Conservation (phyloP, 2,888 invertebrate genomes). For the Heliconius sara region DNA sequence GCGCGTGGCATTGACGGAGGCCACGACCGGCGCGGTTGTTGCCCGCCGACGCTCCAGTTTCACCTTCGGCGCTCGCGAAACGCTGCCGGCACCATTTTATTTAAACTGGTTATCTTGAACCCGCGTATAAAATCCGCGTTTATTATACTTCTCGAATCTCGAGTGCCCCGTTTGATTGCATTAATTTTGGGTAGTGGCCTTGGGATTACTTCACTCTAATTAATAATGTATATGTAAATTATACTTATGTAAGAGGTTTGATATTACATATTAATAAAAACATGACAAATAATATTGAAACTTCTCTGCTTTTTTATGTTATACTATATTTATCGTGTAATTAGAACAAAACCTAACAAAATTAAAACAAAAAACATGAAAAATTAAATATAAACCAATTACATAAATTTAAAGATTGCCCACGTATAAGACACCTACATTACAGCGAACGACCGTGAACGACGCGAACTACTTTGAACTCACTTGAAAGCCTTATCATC, state of each 20-base stretch:
- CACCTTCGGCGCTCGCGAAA: slow-evolving; percentile 39
- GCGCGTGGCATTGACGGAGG: slow-evolving; percentile 78
- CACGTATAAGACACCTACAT: background rate
- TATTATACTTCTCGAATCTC: slow-evolving; percentile 34
- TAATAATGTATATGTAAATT: background rate
- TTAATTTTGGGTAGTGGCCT: background rate
- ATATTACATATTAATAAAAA: slow-evolving; percentile 4
- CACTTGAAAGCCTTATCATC: slow-evolving; percentile 96
- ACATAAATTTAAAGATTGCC: background rate
- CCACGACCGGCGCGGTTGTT: slow-evolving; percentile 78
- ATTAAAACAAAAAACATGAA: background rate
- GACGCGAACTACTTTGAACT: background rate
- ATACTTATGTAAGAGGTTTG: background rate
- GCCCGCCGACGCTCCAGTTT: slow-evolving; percentile 70
- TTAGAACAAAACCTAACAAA: background rate
- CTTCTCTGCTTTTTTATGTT: background rate
- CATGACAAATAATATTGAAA: background rate
- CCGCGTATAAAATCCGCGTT: slow-evolving; percentile 31
- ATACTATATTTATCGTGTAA: background rate
- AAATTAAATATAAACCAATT: background rate
- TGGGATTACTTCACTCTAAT: background rate
- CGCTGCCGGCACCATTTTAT: slow-evolving; percentile 35
- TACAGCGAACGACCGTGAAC: background rate
- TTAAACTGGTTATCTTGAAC: slow-evolving; percentile 42
- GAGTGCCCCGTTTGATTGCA: slow-evolving; percentile 18